Conservation (phyloP, 2,797 vertebrate genomes). For the Squalus acanthias region DNA sequence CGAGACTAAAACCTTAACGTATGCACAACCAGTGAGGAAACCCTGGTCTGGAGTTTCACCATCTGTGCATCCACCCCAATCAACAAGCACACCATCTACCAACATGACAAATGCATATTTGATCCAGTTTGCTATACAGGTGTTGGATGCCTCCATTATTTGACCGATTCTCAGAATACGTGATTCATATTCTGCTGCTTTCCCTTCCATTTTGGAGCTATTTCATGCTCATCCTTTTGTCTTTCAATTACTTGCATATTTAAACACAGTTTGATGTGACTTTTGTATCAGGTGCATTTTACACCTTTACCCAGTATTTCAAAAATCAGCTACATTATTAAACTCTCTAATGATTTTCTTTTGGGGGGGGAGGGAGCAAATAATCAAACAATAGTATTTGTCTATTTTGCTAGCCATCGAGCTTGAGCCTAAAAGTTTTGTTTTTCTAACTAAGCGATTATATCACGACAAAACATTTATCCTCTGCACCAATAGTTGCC, state of each 20-base stretch:
- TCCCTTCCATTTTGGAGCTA: not conserved
- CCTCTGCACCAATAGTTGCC: not conserved
- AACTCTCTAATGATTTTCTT: not conserved
- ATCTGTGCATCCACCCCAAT: no score
- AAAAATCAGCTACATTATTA: not conserved
- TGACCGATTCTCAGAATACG: not conserved
- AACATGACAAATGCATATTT: not conserved
- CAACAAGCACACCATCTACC: not conserved
- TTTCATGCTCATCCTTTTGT: not conserved
- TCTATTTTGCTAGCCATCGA: not conserved
- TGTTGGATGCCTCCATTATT: not conserved
- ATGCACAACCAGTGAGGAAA: not conserved
- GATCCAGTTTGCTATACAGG: not conserved
- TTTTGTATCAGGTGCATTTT: not conserved
- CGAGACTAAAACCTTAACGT: not conserved
- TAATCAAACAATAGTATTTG: not conserved
- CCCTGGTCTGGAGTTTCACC: not conserved
- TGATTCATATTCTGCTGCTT: not conserved
- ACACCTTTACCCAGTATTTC: not conserved
- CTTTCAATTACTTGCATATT: not conserved
- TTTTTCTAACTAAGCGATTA: not conserved
- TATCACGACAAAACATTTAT: not conserved
- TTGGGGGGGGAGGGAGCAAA: not conserved
- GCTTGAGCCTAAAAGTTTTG: not conserved
- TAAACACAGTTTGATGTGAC: not conserved